A percentile compares a stretch with the other conserved stretches of the same genome.
Conservation (phyloP, 1,140 invertebrate genomes). For the Brachionus plicatilis region DNA sequence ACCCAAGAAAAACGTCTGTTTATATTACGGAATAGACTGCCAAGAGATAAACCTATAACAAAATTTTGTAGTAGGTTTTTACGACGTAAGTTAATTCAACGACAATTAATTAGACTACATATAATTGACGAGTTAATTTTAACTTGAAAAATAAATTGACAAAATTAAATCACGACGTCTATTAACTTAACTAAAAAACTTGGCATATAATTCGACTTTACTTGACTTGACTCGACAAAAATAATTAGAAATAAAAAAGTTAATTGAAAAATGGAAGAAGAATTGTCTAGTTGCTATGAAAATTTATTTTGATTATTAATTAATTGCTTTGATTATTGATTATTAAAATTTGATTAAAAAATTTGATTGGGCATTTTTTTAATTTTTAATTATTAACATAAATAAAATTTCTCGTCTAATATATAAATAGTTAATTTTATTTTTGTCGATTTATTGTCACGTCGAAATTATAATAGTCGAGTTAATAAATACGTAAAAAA, state of each 20-base stretch:
- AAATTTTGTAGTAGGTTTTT: neutral
- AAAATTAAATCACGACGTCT: neutral
- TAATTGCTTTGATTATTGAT: neutral
- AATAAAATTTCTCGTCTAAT: neutral
- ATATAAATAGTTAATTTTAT: neutral
- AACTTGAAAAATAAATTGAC: neutral
- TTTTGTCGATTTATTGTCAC: neutral
- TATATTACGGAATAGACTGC: too few species aligned
- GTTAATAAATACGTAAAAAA: too few species aligned
- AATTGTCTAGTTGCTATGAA: too few species aligned
- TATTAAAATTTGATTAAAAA: neutral
- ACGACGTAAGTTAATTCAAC: neutral
- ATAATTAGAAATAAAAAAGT: neutral
- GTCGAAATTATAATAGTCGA: too few species aligned
- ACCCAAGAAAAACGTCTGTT: too few species aligned
- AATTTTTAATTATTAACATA: neutral
- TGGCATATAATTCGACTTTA: neutral
- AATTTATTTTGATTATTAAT: too few species aligned
- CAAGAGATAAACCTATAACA: too few species aligned
- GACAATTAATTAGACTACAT: neutral
- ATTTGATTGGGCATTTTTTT: neutral
- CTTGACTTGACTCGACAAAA: neutral
- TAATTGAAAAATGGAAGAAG: neutral
- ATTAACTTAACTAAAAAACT: neutral
- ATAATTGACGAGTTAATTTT: neutral